Evolutionary conservation across 1,140 invertebrate species (phyloP).

Genomic region (Neotoxoptera formosana): DNA sequence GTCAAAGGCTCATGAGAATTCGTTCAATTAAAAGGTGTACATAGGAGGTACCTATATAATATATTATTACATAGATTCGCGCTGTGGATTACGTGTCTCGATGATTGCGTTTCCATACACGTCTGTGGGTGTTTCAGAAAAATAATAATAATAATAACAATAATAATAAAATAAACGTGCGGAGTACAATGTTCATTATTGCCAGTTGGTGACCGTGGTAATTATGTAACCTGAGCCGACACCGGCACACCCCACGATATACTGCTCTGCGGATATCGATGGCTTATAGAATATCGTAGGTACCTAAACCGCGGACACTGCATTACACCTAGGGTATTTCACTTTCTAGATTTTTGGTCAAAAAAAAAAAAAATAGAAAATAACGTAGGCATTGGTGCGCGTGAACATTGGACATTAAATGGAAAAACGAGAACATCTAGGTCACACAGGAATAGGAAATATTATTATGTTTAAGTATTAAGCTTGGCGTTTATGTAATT

Average conservation of each 20-base stretch:
- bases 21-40: conserved; percentile 34
- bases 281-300: neutral
- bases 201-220: neutral
- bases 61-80: neutral
- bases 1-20: conserved; percentile 39
- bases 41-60: neutral
- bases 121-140: conserved; percentile 6
- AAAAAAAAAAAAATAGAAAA: neutral
- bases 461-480: neutral
- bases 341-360: conserved; percentile 9
- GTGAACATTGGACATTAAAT: neutral
- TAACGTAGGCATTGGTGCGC: neutral
- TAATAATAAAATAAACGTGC: neutral
- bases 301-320: neutral
- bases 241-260: conserved; percentile 7
- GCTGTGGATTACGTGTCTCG: neutral
- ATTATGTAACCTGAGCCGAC: neutral
- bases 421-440: neutral
- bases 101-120: neutral
- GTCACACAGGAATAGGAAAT: neutral
- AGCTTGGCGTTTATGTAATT: neutral
- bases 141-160: neutral
- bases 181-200: neutral
- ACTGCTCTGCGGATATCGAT: neutral
- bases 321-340: neutral